Base-by-base conservation (phyloP, 2,888 invertebrate genomes). In the Drosophila phalerata region DNA sequence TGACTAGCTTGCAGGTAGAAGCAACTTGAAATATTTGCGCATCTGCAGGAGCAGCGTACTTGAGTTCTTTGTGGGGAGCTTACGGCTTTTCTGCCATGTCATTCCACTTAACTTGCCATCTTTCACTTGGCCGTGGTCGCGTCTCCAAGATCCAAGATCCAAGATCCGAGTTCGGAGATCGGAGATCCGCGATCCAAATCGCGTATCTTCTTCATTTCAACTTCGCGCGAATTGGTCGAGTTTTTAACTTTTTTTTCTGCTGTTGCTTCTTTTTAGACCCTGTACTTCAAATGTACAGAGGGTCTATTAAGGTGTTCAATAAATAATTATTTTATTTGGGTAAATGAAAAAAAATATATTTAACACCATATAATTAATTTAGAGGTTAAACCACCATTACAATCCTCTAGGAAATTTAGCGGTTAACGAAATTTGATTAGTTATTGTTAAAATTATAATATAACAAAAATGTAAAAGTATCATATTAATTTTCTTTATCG, bases 51-150 rank as follows among this genome's bases (percentile, higher is more conserved):
- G 84, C 84, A 86, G 84, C 86, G 73, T 77, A 85, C 86, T 81
- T 65, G 77, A 84, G 86, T 38, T 60, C 57, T 22, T 45, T 63
- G 48, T 51, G 68, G 58, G 61, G 60, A 64, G 73, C 52, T 65
- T 65, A 58, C 48, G 38, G 49, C 19, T 37, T 65, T 85, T 88
- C 62, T 86, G 86, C 88, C 75, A 58, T 73, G 86, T 87, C 86
- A 87, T 82, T 82, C 87, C 82, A 87, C 88, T 87, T 87, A 87
- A 88, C 84, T 81, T 88, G 87, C 81, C 81, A 85, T 84, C 79
- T 76, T 81, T 81, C 77, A 77, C 77, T 82, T 77, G 63, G 70
- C 66, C 63, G 45, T 47, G 69, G 55, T 25, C 40, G 53, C 53
- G 40, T 51, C 51, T 37, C 42, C 42, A 15, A 17, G 17, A 17